Conservation (phyloP, 2,113 vertebrate species). For the Syrrhaptes paradoxus region DNA sequence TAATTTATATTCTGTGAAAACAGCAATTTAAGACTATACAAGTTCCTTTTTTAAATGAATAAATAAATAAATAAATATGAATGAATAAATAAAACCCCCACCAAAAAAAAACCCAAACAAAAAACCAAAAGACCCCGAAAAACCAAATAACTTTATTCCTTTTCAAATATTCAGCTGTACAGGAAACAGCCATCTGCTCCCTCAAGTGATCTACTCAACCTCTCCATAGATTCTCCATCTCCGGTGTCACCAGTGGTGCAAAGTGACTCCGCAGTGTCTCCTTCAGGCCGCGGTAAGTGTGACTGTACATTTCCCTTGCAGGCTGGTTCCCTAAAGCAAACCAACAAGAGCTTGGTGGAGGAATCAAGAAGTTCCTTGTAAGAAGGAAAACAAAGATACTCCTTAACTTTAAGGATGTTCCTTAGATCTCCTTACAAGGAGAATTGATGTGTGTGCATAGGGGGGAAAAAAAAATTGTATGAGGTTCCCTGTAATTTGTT, state of each 20-base stretch:
- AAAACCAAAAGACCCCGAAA: not conserved
- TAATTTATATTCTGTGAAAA: not conserved
- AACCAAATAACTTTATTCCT: not conserved
- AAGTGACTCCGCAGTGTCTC: slow-evolving; percentile 13
- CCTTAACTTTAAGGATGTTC: not conserved
- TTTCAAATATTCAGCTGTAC: slow-evolving; percentile 46
- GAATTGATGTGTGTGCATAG: not conserved
- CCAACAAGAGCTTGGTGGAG: not conserved
- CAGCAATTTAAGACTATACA: not conserved
- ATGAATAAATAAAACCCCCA: too few relatives aligned
- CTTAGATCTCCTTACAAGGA: not conserved
- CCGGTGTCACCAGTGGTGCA: not conserved
- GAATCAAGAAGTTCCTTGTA: not conserved
- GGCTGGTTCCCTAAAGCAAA: not conserved
- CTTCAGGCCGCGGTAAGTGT: slow-evolving; percentile 70
- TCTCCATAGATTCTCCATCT: slow-evolving; percentile 28
- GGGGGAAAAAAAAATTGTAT: not conserved
- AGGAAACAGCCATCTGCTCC: slow-evolving; percentile 77
- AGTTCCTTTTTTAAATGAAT: not conserved
- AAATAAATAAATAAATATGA: too few relatives aligned
- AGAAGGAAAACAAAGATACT: not conserved
- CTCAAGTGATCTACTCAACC: slow-evolving; percentile 74
- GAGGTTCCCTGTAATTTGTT: not conserved
- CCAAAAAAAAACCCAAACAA: not conserved
- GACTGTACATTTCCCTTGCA: not conserved